A percentile compares a stretch with the other conserved stretches of the same genome.
Conservation (phyloP, 2,888 invertebrate genomes). For the Acrobasis repandana region DNA sequence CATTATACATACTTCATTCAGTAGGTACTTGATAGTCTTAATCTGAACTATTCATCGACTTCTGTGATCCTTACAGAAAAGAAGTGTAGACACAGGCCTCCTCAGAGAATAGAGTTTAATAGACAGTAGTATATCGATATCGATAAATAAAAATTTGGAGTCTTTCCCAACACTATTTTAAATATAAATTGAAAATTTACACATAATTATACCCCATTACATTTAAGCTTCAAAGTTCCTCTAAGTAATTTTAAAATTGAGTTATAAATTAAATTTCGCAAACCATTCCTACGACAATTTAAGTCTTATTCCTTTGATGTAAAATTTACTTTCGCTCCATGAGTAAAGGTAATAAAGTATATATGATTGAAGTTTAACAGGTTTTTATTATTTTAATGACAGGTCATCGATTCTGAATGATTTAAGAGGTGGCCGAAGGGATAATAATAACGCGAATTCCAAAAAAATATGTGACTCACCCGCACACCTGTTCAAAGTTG, state of each 20-base stretch:
- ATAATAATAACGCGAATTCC: background rate
- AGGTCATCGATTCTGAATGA: constrained; percentile 35
- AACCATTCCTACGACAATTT: background rate
- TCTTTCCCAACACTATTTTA: constrained; percentile 14
- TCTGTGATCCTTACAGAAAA: too few species aligned
- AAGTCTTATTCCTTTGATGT: background rate
- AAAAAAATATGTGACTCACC: background rate
- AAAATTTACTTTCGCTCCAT: constrained; percentile 24
- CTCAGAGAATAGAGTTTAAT: too few species aligned
- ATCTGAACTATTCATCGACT: too few species aligned
- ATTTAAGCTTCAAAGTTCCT: constrained; percentile 24
- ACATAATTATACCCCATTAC: constrained; percentile 25
- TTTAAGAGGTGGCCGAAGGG: constrained; percentile 35
- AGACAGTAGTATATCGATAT: background rate
- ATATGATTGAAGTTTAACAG: constrained; percentile 26
- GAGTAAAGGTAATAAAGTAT: constrained; percentile 34
- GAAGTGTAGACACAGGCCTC: too few species aligned
- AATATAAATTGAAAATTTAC: constrained; percentile 29
- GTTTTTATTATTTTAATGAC: constrained; percentile 47
- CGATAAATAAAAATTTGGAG: background rate
- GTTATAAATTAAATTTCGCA: constrained; percentile 23
- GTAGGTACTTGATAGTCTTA: too few species aligned
- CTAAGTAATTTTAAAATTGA: constrained; percentile 24
- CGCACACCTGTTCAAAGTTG: background rate
- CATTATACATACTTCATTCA: too few species aligned